Evolutionary conservation across 2,797 vertebrate genomes (phyloP).

Genomic region (Lepus oiostolus): DNA sequence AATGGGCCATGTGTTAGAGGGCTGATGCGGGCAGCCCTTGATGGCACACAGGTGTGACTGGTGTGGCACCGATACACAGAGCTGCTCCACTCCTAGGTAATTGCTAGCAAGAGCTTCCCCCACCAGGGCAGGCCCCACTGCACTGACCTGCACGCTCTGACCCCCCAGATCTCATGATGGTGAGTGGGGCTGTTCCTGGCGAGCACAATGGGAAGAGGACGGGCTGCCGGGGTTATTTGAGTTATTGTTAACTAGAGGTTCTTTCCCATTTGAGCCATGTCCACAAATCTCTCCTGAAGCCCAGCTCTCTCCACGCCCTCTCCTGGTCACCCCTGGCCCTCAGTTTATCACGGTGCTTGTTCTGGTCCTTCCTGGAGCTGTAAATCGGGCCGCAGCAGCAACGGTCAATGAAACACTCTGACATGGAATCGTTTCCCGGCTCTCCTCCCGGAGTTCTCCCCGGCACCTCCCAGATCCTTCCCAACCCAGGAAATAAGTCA

Average conservation of each 20-base stretch:
- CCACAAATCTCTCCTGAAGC: constrained; percentile 34
- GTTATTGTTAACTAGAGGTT: constrained; percentile 2
- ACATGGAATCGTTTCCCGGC: constrained; percentile 59
- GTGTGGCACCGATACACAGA: accelerated
- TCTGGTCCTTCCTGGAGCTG: constrained; percentile 58
- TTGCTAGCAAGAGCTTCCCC: accelerated
- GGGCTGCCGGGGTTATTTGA: constrained; percentile 20
- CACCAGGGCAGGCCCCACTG: not conserved
- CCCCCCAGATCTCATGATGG: not conserved
- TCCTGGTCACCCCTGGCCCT: not conserved
- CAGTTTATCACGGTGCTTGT: constrained; percentile 55
- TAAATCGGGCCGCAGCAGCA: constrained; percentile 43
- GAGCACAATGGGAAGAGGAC: not conserved
- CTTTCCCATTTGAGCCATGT: constrained; percentile 14
- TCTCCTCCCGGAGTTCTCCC: not conserved
- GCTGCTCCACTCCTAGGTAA: not conserved
- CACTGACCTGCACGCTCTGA: not conserved
- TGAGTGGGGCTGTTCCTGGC: not conserved
- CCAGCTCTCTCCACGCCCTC: not conserved
- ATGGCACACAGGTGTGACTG: not conserved
- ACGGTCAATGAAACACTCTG: constrained; percentile 58
- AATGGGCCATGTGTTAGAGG: not conserved
- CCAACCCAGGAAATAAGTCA: constrained; percentile 58
- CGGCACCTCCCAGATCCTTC: constrained; percentile 9
- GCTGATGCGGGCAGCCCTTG: no score